Percentiles rank a stretch among this genome's conserved stretches.
Conservation (phyloP, 2,797 vertebrate genomes). For the Melanogrammus aeglefinus region DNA sequence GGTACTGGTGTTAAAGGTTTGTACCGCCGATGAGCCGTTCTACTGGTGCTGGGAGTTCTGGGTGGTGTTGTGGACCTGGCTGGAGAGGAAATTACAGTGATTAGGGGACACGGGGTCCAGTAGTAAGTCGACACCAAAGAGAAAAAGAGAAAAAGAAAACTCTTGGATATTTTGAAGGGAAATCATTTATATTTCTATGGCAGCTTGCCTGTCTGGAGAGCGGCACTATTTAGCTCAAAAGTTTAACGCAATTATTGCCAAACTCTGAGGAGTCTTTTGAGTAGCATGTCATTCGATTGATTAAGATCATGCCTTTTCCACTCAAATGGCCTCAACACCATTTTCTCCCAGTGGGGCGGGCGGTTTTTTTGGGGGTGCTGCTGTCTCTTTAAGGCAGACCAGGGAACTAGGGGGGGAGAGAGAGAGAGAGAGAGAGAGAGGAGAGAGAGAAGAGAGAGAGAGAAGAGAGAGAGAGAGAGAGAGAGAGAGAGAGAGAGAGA, state of each 20-base stretch:
- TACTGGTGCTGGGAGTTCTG: conserved; percentile 8
- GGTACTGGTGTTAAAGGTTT: conserved; percentile 35
- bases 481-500: conserved; percentile 41
- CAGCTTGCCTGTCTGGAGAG: background rate
- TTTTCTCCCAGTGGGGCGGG: conserved; percentile 64
- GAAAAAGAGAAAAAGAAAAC: conserved; percentile 20
- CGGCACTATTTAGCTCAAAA: background rate
- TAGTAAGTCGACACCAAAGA: conserved; percentile 47
- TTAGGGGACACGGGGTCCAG: conserved; percentile 60
- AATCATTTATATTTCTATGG: background rate
- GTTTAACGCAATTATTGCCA: background rate
- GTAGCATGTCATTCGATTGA: background rate
- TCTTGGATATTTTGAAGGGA: background rate
- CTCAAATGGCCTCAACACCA: conserved; percentile 22
- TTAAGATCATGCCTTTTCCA: conserved; percentile 7
- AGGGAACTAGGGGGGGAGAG: conserved; percentile 45
- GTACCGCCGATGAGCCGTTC: background rate
- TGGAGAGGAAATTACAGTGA: conserved; percentile 60
- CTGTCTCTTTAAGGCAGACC: conserved; percentile 78
- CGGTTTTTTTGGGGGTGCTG: conserved; percentile 53
- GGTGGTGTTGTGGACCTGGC: conserved; percentile 30
- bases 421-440: conserved; percentile 42
- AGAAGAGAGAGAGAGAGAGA: conserved; percentile 44
- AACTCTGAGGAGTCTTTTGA: background rate
- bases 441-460: too few relatives aligned